These are phyloP conservation scores for Xenopus petersii DNA, from an alignment of 2,797 vertebrate genomes.

Conservation along the genomic window DNA sequence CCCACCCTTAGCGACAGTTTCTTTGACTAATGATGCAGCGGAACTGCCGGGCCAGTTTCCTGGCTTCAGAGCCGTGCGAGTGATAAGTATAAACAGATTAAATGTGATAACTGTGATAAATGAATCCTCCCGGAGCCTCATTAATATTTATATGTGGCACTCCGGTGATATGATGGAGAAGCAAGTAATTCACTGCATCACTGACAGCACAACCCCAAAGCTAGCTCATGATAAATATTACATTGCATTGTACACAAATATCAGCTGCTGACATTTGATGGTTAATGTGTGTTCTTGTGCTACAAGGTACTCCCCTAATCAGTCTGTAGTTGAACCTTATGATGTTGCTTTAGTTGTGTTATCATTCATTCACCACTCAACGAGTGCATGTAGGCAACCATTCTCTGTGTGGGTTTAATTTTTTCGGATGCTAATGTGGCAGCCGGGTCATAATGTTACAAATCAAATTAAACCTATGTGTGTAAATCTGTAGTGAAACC, in stretches of 20 bases:
- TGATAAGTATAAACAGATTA: slow-evolving; percentile 34
- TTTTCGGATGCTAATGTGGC: no score
- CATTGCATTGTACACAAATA: slow-evolving; percentile 41
- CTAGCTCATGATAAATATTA: slow-evolving; percentile 44
- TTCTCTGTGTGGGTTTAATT: no score
- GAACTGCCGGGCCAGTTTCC: slow-evolving; percentile 16
- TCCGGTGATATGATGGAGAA: slow-evolving; percentile 23
- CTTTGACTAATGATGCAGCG: slow-evolving; percentile 53
- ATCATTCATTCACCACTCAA: no score
- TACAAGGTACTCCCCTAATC: background rate
- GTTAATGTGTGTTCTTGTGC: background rate
- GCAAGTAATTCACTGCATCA: slow-evolving; percentile 30
- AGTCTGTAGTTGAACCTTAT: background rate
- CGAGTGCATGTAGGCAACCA: no score
- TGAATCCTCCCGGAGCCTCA: slow-evolving; percentile 46
- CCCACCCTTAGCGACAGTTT: slow-evolving; percentile 11
- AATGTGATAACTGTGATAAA: slow-evolving; percentile 53
- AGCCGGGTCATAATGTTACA: no score
- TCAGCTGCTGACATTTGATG: slow-evolving; percentile 37
- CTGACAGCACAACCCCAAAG: slow-evolving; percentile 22
- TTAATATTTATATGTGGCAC: slow-evolving; percentile 51
- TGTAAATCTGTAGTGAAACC: no score
- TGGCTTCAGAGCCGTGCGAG: slow-evolving; percentile 31
- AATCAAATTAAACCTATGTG: no score
- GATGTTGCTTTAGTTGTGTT: background rate